Conservation (phyloP, 2,113 vertebrate genomes). For the Boulengeromyrus knoepffleri region DNA sequence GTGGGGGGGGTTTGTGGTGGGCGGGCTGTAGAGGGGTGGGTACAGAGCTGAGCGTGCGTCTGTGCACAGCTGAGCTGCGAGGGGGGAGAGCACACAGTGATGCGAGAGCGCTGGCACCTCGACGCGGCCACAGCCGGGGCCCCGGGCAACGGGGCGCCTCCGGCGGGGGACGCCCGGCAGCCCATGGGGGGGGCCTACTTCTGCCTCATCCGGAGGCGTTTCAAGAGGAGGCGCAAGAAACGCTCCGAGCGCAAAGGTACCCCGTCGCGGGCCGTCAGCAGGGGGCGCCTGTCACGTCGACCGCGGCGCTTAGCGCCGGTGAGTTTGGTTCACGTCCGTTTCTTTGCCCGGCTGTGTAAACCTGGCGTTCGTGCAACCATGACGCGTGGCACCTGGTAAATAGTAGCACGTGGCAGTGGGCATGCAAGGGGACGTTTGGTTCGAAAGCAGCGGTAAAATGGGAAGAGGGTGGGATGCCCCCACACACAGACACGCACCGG, state of each 20-base stretch:
- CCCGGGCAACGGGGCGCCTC: constrained; percentile 42
- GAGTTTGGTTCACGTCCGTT: neutral
- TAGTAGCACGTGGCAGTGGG: neutral
- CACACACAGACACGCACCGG: neutral
- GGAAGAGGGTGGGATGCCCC: neutral
- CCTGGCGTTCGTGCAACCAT: neutral
- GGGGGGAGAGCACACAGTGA: neutral
- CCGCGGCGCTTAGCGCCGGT: neutral
- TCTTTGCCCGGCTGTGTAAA: neutral
- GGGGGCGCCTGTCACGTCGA: neutral
- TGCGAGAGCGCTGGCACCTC: neutral
- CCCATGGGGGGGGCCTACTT: constrained; percentile 29
- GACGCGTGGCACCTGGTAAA: neutral
- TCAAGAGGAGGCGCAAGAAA: constrained; percentile 62
- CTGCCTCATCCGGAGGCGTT: constrained; percentile 31
- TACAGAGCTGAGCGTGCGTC: neutral
- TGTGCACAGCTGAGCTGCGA: neutral
- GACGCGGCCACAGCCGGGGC: neutral
- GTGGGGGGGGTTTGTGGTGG: neutral
- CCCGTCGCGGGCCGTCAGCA: neutral
- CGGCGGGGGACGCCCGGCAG: constrained; percentile 22
- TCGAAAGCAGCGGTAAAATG: neutral
- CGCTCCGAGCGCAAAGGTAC: constrained; percentile 65
- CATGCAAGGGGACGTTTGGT: neutral
- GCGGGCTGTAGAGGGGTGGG: neutral